A percentile compares a stretch with the other conserved stretches of the same genome.
phyloP scores from a whole-genome alignment of 2,113 vertebrate species.

The Lipotes vexillifer region DNA sequence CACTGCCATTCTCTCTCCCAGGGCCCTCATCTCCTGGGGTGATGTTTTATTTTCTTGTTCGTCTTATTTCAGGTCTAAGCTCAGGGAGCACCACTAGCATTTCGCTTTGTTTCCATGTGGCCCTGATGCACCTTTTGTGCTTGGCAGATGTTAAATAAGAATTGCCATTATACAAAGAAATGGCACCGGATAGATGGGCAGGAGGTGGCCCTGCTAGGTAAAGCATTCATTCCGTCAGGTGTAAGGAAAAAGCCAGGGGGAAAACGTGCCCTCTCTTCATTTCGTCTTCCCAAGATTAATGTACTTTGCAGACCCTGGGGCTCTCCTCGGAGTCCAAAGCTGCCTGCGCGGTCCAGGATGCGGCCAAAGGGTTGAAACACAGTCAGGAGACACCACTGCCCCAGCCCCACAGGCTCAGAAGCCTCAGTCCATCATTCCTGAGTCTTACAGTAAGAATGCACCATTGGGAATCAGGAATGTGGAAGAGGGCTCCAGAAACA shows the following conservation, averaged over 20 bases:
- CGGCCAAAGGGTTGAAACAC: not conserved
- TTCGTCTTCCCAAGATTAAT: not conserved
- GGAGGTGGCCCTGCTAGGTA: not conserved
- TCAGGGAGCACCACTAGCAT: not conserved
- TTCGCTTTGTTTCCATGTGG: not conserved
- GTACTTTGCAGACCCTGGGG: not conserved
- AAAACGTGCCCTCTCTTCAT: not conserved
- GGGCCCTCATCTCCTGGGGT: not conserved
- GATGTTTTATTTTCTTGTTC: not conserved
- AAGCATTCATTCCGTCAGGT: not conserved
- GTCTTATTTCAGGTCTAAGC: not conserved
- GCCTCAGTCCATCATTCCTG: rapidly evolving
- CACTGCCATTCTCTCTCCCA: not conserved
- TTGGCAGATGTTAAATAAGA: slow-evolving; percentile 24
- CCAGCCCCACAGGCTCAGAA: not conserved
- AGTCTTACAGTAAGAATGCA: not conserved
- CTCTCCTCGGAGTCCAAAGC: not conserved
- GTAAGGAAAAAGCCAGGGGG: not conserved
- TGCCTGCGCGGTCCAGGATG: not conserved
- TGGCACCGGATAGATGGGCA: not conserved
- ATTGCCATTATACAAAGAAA: not conserved
- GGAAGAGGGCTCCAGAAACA: not conserved
- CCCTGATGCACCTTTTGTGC: not conserved
- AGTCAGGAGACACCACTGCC: not conserved
- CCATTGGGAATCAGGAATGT: too few species aligned